These are phyloP conservation scores for Nothura maculosa DNA, from an alignment of 2,797 vertebrate species.

Conservation along the genomic window DNA sequence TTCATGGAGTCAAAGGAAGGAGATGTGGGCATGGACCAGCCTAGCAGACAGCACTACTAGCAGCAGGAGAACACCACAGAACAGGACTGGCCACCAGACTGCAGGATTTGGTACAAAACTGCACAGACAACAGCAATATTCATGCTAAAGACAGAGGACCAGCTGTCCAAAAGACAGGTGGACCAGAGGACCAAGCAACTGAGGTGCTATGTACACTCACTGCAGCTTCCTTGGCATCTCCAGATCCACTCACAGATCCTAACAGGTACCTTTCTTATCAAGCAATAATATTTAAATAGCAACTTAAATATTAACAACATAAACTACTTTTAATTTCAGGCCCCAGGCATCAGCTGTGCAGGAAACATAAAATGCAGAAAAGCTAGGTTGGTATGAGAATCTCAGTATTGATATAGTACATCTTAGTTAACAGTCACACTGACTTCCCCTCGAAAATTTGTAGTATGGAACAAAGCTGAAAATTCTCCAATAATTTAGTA, in stretches of 20 bases:
- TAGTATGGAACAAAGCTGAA: neutral
- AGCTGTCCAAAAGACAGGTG: neutral
- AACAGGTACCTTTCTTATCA: neutral
- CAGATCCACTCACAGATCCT: neutral
- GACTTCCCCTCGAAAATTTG: neutral
- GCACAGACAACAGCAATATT: neutral
- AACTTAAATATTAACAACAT: too few relatives aligned
- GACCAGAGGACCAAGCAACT: too few relatives aligned
- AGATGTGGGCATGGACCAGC: neutral
- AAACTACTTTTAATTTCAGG: neutral
- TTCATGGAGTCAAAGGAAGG: neutral
- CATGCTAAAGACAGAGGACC: neutral
- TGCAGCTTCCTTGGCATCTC: neutral
- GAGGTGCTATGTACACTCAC: rapidly evolving
- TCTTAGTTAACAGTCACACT: neutral
- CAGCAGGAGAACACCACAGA: neutral
- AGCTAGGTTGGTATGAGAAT: neutral
- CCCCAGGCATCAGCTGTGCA: neutral
- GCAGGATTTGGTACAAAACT: neutral
- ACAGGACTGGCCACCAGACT: neutral
- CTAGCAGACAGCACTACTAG: neutral
- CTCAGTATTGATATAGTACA: neutral
- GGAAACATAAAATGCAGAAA: neutral
- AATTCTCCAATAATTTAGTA: neutral
- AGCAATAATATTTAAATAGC: too few relatives aligned